phyloP scores from a whole-genome alignment of 2,113 vertebrate genomes.

The Chitala chitala region DNA sequence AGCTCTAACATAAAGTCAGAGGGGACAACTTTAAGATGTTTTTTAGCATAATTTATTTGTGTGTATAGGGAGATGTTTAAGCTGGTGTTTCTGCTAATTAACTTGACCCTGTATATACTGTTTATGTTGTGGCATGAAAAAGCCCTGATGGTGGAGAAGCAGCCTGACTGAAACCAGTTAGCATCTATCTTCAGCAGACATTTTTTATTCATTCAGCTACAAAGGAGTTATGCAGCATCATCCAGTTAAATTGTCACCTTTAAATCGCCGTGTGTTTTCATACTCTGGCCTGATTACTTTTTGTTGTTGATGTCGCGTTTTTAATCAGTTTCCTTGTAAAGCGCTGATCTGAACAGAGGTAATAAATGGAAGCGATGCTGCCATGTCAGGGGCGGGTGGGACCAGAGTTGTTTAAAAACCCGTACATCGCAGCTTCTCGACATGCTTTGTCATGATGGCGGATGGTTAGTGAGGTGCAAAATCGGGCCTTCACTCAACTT shows the following conservation, averaged over 20 bases:
- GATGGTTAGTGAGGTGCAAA: not conserved
- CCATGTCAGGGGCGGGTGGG: not conserved
- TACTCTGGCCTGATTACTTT: not conserved
- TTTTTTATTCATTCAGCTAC: not conserved
- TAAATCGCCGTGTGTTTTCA: not conserved
- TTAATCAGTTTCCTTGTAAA: not conserved
- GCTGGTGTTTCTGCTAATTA: no score
- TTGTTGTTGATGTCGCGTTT: not conserved
- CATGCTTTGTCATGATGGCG: not conserved
- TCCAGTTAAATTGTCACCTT: not conserved
- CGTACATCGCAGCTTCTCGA: not conserved
- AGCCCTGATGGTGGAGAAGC: not conserved
- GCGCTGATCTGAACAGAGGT: not conserved
- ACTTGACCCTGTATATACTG: no score
- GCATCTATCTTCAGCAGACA: no score
- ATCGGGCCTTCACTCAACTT: not conserved
- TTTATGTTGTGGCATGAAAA: no score
- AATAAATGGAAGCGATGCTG: not conserved
- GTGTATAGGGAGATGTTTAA: no score
- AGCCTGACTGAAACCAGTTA: no score
- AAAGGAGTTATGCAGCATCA: no score
- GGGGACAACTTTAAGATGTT: no score
- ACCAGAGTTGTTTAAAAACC: not conserved
- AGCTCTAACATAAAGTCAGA: no score
- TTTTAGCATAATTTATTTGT: no score